Base-by-base conservation (phyloP, 1,140 invertebrate species). In the Drosophila saltans region DNA sequence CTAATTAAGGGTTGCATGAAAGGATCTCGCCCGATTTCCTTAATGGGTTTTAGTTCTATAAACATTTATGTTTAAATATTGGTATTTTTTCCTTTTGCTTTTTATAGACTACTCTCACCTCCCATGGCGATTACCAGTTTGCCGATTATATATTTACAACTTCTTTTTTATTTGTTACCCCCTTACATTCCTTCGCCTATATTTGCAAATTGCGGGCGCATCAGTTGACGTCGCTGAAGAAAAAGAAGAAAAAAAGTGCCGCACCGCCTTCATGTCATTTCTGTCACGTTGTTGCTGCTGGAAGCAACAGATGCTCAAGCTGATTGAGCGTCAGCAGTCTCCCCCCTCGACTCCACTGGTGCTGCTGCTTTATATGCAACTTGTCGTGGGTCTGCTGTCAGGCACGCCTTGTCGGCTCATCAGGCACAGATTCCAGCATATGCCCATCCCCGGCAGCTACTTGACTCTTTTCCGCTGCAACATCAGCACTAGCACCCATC, bases 281-380 rank as follows among this genome's bases (percentile, higher is more conserved):
- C 68, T 75, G 82, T 72, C 72, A 66, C 59, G 75, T 69, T 77
- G 45, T 52, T 8, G 45, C 45, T 60, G 66, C 78, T 64, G 65
- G 66, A 57, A 70, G 61, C 79, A 82, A 88, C 82, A 85, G 79
- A 88, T 85, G 83, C 88, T 79, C 63, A 48, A 68, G 66, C 79
- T 83, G 82, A 86, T 86, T 86, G 83, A 83, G 69, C 82, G 83
- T 73, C 83, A 77, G 79, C 56, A 26, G 0, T 21, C 9, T 8
- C 24, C 6, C 8, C 21, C 21, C 7, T 2, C 21, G 2, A 0
- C 21, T 3, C 45, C 45, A 2, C 33, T 7, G 16, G 7, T 39
- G 68, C 78, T 72, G 55, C 48, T 64, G 66, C n/a, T 60, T 52
- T 66, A 59, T 52, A 58, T 55, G 16, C 16, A 39, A 26, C 16